phyloP scores from a whole-genome alignment of 2,888 invertebrate species.

The Anodontia alba region DNA sequence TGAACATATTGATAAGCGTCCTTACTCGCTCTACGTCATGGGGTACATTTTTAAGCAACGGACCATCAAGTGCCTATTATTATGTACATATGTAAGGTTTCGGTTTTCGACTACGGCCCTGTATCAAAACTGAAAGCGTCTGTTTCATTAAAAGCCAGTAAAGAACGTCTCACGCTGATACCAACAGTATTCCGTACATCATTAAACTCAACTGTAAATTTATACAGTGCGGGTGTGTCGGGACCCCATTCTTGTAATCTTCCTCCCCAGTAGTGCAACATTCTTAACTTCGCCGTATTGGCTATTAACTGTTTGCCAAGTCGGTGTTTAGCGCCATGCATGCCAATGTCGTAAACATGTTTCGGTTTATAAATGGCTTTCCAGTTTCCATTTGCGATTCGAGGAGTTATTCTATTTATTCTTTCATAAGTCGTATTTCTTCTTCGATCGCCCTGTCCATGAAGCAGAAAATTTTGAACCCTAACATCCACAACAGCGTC shows the following conservation, averaged over 20 bases:
- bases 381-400: constrained; percentile 52
- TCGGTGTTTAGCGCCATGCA: constrained; percentile 11
- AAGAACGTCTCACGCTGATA: not conserved
- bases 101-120: not conserved
- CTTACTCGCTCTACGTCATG: no score
- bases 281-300: not conserved
- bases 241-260: not conserved
- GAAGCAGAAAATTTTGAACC: constrained; percentile 17
- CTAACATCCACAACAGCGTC: not conserved
- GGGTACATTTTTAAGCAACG: no score
- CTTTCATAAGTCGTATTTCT: constrained; percentile 25
- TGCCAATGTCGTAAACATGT: not conserved
- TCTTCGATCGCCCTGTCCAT: constrained; percentile 29
- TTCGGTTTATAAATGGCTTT: constrained; percentile 62
- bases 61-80: no score
- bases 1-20: no score
- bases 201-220: constrained; percentile 3
- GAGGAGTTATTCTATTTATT: constrained; percentile 25
- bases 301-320: not conserved
- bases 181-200: constrained; percentile 15
- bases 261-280: constrained; percentile 28
- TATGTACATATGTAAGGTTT: no score
- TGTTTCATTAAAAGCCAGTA: constrained; percentile 12
- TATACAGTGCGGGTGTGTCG: not conserved
- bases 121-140: constrained; percentile 25